Evolutionary conservation across 2,888 invertebrate genomes (phyloP).

Genomic region (Tenthredo amoena): DNA sequence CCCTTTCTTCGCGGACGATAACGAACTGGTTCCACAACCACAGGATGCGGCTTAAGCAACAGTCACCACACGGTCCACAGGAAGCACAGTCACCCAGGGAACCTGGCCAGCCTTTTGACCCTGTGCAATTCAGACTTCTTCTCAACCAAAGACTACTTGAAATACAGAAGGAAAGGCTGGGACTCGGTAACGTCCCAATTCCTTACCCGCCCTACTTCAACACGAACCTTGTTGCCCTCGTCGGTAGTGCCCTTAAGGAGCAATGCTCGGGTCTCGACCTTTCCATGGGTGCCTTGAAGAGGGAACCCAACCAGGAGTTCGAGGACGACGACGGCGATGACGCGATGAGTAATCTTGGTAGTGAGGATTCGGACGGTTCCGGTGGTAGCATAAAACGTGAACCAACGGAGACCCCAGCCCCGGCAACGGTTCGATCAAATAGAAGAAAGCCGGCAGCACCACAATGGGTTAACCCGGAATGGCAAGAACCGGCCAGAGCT

Average conservation of each 20-base stretch:
- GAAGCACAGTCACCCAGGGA: slow-evolving; percentile 88
- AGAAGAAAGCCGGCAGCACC: slow-evolving; percentile 97
- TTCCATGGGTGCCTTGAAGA: slow-evolving; percentile 90
- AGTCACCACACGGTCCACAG: slow-evolving; percentile 88
- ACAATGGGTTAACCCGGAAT: slow-evolving; percentile 98
- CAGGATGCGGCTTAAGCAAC: slow-evolving; percentile 97
- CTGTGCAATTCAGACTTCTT: slow-evolving; percentile 93
- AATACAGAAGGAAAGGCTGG: slow-evolving; percentile 91
- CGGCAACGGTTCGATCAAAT: slow-evolving; percentile 80
- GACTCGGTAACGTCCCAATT: slow-evolving; percentile 87
- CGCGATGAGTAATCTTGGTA: slow-evolving; percentile 87
- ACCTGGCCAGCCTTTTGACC: slow-evolving; percentile 91
- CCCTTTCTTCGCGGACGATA: slow-evolving; percentile 95
- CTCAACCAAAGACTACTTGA: slow-evolving; percentile 94
- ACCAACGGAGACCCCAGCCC: slow-evolving; percentile 76
- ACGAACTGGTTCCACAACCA: slow-evolving; percentile 99
- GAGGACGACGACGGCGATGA: slow-evolving; percentile 87
- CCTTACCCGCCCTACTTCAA: slow-evolving; percentile 90
- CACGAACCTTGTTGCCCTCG: slow-evolving; percentile 88
- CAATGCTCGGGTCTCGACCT: slow-evolving; percentile 92
- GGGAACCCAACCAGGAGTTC: slow-evolving; percentile 88
- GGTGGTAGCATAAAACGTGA: slow-evolving; percentile 75
- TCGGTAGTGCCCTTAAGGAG: slow-evolving; percentile 87
- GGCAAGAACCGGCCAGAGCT: slow-evolving; percentile 83
- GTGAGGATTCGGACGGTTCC: slow-evolving; percentile 82